Evolutionary conservation across 1,140 invertebrate genomes (phyloP).

Genomic region (Drosophila trapezifrons): DNA sequence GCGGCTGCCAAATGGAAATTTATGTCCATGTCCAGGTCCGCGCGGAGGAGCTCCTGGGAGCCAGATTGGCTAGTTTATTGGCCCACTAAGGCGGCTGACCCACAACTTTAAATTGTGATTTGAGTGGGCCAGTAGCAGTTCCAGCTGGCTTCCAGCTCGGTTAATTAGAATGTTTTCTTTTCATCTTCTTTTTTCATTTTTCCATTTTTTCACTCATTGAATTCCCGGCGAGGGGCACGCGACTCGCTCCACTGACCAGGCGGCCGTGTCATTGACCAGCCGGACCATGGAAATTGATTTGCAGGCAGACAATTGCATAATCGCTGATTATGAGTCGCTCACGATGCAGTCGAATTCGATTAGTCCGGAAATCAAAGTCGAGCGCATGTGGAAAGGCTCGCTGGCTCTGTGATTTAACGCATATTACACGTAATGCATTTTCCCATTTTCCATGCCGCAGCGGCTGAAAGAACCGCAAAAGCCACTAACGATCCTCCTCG

Average conservation of each 20-base stretch:
- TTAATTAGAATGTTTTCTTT: slow-evolving; percentile 47
- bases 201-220: neutral
- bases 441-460: slow-evolving; percentile 70
- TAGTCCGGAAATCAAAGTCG: slow-evolving; percentile 60
- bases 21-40: slow-evolving; percentile 59
- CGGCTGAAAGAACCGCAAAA: slow-evolving; percentile 58
- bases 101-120: slow-evolving; percentile 76
- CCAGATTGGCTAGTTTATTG: slow-evolving; percentile 58
- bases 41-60: neutral
- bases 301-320: slow-evolving; percentile 70
- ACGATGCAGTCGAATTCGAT: slow-evolving; percentile 55
- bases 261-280: slow-evolving; percentile 48
- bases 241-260: slow-evolving; percentile 26
- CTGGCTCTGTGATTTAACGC: slow-evolving; percentile 66
- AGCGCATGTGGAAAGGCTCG: slow-evolving; percentile 29
- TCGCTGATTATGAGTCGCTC: slow-evolving; percentile 53
- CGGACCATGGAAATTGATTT: slow-evolving; percentile 67
- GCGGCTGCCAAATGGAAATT: slow-evolving; percentile 71
- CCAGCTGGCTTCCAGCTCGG: neutral
- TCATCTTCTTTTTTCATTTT: neutral
- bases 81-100: slow-evolving; percentile 75
- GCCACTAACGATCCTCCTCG: slow-evolving; percentile 57
- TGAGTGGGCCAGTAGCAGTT: slow-evolving; percentile 37
- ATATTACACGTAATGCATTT: slow-evolving; percentile 80
- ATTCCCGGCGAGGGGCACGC: slow-evolving; percentile 28